Evolutionary conservation across 1,140 invertebrate genomes (phyloP).

Genomic region (Lethrus apterus): DNA sequence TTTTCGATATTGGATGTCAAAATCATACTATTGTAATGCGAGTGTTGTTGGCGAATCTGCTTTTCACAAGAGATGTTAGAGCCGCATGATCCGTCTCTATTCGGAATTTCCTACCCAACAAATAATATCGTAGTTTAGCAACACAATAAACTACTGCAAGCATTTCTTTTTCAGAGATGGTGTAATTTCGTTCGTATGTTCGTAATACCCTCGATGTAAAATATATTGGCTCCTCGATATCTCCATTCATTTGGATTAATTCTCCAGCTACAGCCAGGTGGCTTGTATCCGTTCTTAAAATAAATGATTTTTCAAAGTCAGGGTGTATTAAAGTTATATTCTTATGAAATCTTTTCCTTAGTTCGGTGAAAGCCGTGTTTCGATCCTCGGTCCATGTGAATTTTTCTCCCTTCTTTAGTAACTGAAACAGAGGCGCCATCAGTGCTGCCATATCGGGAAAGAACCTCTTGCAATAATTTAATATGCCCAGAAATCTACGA

Average conservation of each 20-base stretch:
- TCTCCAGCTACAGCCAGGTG: background rate
- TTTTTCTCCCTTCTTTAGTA: background rate
- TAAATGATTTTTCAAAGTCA: slow-evolving; percentile 16
- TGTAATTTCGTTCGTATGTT: background rate
- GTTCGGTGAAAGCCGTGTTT: slow-evolving; percentile 5
- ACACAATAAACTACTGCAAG: background rate
- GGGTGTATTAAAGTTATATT: slow-evolving; percentile 12
- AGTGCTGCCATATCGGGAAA: slow-evolving; percentile 17
- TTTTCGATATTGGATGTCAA: background rate
- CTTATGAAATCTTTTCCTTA: slow-evolving; percentile 1
- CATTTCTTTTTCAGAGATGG: background rate
- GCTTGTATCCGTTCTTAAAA: background rate
- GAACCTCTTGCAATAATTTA: slow-evolving; percentile 36
- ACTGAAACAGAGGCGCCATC: background rate
- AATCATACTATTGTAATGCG: background rate
- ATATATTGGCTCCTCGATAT: background rate
- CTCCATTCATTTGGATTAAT: background rate
- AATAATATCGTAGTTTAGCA: background rate
- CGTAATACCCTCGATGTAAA: background rate
- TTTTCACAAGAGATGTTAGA: background rate
- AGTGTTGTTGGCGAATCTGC: background rate
- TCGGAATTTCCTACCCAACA: too few species aligned
- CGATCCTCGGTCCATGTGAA: slow-evolving; percentile 8
- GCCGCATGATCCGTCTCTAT: background rate
- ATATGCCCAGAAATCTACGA: slow-evolving; percentile 32